A percentile compares a stretch with the other conserved stretches of the same genome.
These are phyloP conservation scores for Redunca redunca DNA, from an alignment of 2,113 vertebrate species.

Conservation along the genomic window DNA sequence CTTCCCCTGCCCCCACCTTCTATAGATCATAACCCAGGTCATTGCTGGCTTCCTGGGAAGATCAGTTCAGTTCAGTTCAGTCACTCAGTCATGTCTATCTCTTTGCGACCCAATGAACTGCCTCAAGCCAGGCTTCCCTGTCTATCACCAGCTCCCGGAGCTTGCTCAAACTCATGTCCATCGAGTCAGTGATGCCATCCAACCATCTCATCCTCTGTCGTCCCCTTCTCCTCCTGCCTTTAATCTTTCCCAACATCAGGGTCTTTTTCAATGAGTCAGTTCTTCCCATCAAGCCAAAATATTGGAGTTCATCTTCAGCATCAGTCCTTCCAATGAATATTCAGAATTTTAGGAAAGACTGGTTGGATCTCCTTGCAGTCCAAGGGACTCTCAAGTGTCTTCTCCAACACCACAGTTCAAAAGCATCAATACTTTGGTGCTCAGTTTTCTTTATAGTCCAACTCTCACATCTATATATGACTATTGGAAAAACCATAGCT, in stretches of 20 bases:
- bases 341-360: background rate
- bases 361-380: background rate
- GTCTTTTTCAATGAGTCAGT: background rate
- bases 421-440: background rate
- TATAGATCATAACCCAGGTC: background rate
- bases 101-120: background rate
- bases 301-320: background rate
- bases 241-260: background rate
- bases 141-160: fast-evolving
- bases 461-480: background rate
- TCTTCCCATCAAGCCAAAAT: background rate
- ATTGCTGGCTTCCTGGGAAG: background rate
- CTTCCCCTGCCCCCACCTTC: fast-evolving
- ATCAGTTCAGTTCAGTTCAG: background rate
- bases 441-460: background rate
- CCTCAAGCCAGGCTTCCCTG: fast-evolving
- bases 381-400: background rate
- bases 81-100: background rate
- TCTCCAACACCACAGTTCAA: background rate
- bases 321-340: background rate
- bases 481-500: background rate
- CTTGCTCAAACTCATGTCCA: background rate
- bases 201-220: background rate
- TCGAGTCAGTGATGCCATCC: background rate
- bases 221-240: background rate